Evolutionary conservation across 2,888 invertebrate species (phyloP).

Genomic region (Furcula furcula): DNA sequence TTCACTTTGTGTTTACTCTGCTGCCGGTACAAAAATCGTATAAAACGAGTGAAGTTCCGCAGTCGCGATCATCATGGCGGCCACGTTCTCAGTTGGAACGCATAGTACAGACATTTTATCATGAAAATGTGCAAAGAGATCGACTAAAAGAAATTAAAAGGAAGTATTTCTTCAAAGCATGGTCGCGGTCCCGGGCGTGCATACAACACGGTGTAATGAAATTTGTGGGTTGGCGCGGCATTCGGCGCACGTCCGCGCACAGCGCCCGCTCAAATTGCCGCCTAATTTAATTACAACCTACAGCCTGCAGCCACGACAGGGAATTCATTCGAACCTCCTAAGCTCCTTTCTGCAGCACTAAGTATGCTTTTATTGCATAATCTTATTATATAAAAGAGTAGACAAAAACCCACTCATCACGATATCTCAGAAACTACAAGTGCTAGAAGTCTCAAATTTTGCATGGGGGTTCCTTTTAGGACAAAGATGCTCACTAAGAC

Average conservation of each 20-base stretch:
- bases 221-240: slow-evolving; percentile 58
- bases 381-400: no score
- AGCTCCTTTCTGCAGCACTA: slow-evolving; percentile 16
- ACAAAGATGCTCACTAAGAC: no score
- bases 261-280: slow-evolving; percentile 55
- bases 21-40: no score
- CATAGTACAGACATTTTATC: no score
- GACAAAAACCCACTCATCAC: no score
- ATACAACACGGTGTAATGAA: slow-evolving; percentile 62
- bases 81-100: no score
- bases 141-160: slow-evolving; percentile 11
- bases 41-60: no score
- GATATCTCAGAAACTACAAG: no score
- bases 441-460: no score
- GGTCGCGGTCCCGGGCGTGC: slow-evolving; percentile 27
- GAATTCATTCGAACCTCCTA: slow-evolving; percentile 49
- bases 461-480: no score
- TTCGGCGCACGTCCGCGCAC: slow-evolving; percentile 67
- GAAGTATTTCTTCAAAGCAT: slow-evolving; percentile 16
- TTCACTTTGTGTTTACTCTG: no score
- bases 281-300: slow-evolving; percentile 71
- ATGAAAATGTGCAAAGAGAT: slow-evolving; percentile 4
- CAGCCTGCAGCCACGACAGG: slow-evolving; percentile 48
- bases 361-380: background rate
- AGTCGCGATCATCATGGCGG: no score